A percentile compares a stretch with the other conserved stretches of the same genome.
Evolutionary conservation across 2,888 invertebrate species (phyloP).

Genomic region (Auanema sp.): DNA sequence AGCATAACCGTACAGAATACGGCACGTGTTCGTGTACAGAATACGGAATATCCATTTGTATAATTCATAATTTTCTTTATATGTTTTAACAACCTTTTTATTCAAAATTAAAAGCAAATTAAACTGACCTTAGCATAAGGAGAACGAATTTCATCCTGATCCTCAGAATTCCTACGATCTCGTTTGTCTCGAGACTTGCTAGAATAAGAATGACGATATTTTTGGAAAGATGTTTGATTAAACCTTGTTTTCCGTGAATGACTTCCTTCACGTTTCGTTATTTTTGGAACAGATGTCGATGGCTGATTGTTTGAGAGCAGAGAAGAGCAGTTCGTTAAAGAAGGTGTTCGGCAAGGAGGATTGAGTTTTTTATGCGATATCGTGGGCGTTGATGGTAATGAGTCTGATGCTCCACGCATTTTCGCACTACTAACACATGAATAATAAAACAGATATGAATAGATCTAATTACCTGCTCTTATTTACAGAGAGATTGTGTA

Average conservation of each 20-base stretch:
- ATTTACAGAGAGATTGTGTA: slow-evolving; percentile 14
- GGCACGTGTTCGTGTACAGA: slow-evolving; percentile 7
- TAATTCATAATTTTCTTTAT: slow-evolving; percentile 6
- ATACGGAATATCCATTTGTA: background rate
- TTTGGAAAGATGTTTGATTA: background rate
- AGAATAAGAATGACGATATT: background rate
- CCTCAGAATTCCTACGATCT: slow-evolving; percentile 30
- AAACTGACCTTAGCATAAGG: slow-evolving; percentile 20
- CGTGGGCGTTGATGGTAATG: slow-evolving; percentile 47
- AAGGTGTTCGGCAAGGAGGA: slow-evolving; percentile 22
- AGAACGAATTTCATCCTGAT: slow-evolving; percentile 11
- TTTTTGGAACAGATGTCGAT: slow-evolving; percentile 1
- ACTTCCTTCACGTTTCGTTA: slow-evolving; percentile 5
- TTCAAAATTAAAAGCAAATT: background rate
- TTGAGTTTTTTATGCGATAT: slow-evolving; percentile 19
- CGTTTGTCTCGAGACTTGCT: slow-evolving; percentile 15
- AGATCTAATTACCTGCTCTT: slow-evolving; percentile 7
- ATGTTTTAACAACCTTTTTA: background rate
- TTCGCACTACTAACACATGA: background rate
- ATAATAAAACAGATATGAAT: background rate
- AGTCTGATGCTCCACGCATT: slow-evolving; percentile 30
- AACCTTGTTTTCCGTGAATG: slow-evolving; percentile 14
- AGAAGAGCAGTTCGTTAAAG: slow-evolving; percentile 25
- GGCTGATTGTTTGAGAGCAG: slow-evolving; percentile 2
- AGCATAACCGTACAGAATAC: slow-evolving; percentile 11